Base-by-base conservation (phyloP, 1,140 invertebrate genomes). In the Galleria mellonella region DNA sequence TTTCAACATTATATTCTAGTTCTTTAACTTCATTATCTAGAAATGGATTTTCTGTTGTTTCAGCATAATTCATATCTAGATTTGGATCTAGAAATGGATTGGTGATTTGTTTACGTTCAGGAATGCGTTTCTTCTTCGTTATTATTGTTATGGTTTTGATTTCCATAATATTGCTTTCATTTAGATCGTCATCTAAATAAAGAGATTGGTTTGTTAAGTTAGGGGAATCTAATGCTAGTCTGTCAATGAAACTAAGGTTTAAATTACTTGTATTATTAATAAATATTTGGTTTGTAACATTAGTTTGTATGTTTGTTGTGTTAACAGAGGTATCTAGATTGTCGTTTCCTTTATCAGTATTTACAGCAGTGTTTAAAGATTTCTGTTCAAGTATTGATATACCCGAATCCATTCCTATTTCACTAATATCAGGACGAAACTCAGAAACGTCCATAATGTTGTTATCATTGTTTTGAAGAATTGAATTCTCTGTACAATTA, bases 111-210 rank as follows among this genome's bases (percentile, higher is more conserved):
- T 69, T 72, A 36, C 30, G 43, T 7, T 51, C 49, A 28, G 57
- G 43, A 7, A 78, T 44, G 15, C 66, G 32, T 55, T 73, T 83
- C 54, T 77, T 84, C 32, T 84, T 79, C 0, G 81, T 83, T 12
- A 87, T 82, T 9, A 85, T 79, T 43, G 82, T 87, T 8, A 87
- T 86, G 0, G 83, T 85, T 74, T 87, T 87, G 1, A 87, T 86
- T 62, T 87, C 86, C 84, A 87, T 87, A 12, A 87, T 87, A 41
- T 87, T 87, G 32, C 86, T 87, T 66, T 87, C 86, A 52, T 87
- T 87, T 36, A 87, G 61, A 62, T 87, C 86, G 51, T 87, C 86
- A 46, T 87, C 86, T 4, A 87, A 64, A 47, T 79, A 86, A 9
- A 87, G 51, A 1, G 78, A 83, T 49, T 83, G 72, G 35, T 79